Base-by-base conservation (phyloP, 1,140 invertebrate genomes). In the Cydia strobilella region DNA sequence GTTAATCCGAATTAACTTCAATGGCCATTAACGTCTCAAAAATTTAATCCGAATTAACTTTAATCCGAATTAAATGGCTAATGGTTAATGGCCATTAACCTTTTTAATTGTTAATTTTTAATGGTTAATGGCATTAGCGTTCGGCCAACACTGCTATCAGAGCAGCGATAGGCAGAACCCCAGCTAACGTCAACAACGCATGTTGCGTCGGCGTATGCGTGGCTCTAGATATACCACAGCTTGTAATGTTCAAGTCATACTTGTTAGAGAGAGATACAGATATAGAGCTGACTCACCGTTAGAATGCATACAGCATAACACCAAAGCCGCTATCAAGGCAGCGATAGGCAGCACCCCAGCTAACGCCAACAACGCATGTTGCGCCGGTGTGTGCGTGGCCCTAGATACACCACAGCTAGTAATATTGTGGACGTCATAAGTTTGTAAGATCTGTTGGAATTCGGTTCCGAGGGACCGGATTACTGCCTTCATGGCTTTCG, bases 281-380 rank as follows among this genome's bases (percentile, higher is more conserved):
- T 9, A 48, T 9, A 48, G 13, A n/a, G n/a, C 6, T 12, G 25
- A 75, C 75, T 79, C 74, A 89, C 85, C 87, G 63, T 74, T 84
- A 25, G 86, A 85, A 74, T 88, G 90, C 84, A 90, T 83, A 45
- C 85, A 88, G 78, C 88, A 90, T 18, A 92, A 74, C 23, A 84
- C 83, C 13, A 85, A 39, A 0, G 82, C 79, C 2, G 90, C 85
- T 1, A 86, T 72, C 7, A 90, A 75, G 0, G 89, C 90, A 1
- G 88, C 87, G 0, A 86, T 39, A 2, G 88, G 88, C 73, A 91
- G 72, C 59, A 79, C 78, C 0, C 74, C 87, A 31, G 88, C 89
- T 25, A 90, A 74, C 39, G 78, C 78, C 69, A 90, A 78, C 72
- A 89, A 76, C 65, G 88, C 88, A 72, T 81, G 78, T 45, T 86